Evolutionary conservation across 2,888 invertebrate species (phyloP).

Genomic region (Heterodera filipjevi): DNA sequence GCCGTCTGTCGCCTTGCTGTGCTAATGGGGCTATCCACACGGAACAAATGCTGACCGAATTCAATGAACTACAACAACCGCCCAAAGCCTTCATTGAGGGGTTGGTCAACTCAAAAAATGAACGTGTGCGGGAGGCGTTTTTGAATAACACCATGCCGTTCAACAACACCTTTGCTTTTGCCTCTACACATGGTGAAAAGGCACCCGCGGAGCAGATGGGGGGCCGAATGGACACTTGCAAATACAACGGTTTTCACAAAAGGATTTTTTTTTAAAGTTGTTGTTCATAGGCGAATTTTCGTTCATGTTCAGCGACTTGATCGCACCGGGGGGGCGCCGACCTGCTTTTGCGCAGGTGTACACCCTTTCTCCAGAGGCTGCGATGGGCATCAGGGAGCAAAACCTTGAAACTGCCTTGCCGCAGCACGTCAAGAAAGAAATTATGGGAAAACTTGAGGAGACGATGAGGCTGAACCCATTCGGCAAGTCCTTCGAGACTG

Average conservation of each 20-base stretch:
- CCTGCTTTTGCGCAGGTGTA: constrained; percentile 7
- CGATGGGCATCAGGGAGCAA: not conserved
- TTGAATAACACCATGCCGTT: constrained; percentile 2
- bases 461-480: constrained; percentile 1
- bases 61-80: constrained; percentile 15
- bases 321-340: constrained; percentile 14
- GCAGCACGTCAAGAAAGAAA: not conserved
- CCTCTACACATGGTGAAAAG: constrained; percentile 8
- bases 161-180: constrained; percentile 15
- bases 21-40: not conserved
- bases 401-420: not conserved
- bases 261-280: too few species aligned
- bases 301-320: constrained; percentile 5
- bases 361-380: not conserved
- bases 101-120: not conserved
- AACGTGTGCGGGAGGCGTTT: constrained; percentile 13
- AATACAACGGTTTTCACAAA: constrained; percentile 17
- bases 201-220: constrained; percentile 13
- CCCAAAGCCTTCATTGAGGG: not conserved
- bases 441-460: not conserved
- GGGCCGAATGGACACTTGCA: constrained; percentile 17
- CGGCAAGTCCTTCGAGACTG: not conserved
- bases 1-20: constrained; percentile 11
- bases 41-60: constrained; percentile 22
- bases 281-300: not conserved